phyloP scores from a whole-genome alignment of 2,888 invertebrate genomes.

The Prosapia bicincta region DNA sequence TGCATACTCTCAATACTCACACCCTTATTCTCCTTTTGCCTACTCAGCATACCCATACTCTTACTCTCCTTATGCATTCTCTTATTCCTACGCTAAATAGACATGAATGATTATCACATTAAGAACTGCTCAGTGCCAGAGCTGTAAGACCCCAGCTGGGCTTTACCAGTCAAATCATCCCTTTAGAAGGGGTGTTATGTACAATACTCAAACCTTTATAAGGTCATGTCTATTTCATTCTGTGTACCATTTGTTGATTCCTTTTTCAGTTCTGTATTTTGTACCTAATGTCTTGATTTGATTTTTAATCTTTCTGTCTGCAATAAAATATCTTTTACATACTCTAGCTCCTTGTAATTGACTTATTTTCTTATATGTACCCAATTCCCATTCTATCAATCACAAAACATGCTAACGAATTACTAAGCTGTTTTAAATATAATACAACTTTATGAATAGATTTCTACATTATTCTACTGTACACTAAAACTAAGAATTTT shows the following conservation, averaged over 20 bases:
- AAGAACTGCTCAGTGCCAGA: background rate
- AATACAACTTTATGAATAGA: no score
- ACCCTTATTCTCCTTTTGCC: background rate
- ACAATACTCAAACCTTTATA: background rate
- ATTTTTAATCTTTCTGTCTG: background rate
- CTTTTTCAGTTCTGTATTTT: background rate
- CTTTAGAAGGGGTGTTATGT: background rate
- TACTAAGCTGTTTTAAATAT: no score
- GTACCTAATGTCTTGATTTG: background rate
- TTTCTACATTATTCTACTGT: no score
- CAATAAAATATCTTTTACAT: background rate
- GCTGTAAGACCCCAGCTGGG: background rate
- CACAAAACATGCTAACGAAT: no score
- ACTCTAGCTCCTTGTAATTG: no score
- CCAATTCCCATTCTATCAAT: no score
- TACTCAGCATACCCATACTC: background rate
- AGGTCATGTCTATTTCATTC: background rate
- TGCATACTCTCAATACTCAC: background rate
- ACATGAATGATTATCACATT: background rate
- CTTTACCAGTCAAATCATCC: background rate
- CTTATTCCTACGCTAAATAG: background rate
- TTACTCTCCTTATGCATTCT: no score
- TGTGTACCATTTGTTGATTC: background rate
- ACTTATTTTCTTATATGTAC: no score
- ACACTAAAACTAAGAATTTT: no score